phyloP scores from a whole-genome alignment of 2,113 vertebrate genomes.

The Chlorodrepanis virens region DNA sequence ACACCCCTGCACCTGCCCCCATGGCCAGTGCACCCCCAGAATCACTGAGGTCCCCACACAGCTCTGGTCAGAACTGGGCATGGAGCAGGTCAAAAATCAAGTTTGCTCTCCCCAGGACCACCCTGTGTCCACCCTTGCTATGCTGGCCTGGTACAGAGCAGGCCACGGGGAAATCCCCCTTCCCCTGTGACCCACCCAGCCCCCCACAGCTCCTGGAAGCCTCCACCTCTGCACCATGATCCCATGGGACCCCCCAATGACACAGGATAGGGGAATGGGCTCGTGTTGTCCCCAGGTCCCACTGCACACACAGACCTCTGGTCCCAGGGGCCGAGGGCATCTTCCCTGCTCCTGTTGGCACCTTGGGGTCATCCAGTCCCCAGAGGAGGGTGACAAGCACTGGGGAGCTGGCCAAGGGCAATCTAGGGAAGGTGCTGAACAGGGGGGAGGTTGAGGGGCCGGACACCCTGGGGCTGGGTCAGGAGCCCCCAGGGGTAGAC shows the following conservation, averaged over 20 bases:
- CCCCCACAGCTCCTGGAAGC: too few species aligned
- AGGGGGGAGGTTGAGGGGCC: fast-evolving
- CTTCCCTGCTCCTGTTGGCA: not conserved
- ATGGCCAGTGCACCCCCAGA: not conserved
- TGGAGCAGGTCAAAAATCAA: not conserved
- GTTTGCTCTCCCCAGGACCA: not conserved
- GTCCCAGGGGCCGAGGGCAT: not conserved
- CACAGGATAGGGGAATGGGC: fast-evolving
- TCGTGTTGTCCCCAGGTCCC: fast-evolving
- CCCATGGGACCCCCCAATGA: not conserved
- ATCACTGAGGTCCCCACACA: not conserved
- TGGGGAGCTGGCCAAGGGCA: not conserved
- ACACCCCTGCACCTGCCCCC: too few species aligned
- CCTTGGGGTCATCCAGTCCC: fast-evolving
- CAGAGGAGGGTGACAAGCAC: fast-evolving
- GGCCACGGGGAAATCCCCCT: fast-evolving
- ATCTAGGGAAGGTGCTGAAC: not conserved
- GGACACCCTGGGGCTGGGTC: not conserved
- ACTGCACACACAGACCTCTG: not conserved
- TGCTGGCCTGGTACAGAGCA: not conserved
- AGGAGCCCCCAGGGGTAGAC: not conserved
- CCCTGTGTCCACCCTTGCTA: fast-evolving
- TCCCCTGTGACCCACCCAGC: not conserved
- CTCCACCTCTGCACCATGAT: not conserved
- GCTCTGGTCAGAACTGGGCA: too few species aligned